Conservation (phyloP, 2,113 vertebrate genomes). For the Fukomys damarensis region DNA sequence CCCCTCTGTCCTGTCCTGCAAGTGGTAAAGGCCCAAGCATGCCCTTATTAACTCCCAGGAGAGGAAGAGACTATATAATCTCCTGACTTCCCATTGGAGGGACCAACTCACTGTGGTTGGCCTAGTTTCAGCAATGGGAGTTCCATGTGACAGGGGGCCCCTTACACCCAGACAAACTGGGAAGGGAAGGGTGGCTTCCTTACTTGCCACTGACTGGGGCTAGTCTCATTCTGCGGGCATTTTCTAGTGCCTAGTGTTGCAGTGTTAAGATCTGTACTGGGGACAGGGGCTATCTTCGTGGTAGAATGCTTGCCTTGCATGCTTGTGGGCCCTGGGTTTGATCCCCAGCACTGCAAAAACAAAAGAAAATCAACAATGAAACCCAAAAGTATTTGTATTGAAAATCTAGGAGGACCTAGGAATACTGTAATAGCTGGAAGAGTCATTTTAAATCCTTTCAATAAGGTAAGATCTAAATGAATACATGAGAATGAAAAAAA, state of each 20-base stretch:
- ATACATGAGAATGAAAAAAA: slow-evolving; percentile 35
- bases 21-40: background rate
- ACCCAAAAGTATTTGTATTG: background rate
- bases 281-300: background rate
- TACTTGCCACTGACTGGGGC: background rate
- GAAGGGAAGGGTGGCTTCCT: background rate
- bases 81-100: background rate
- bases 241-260: background rate
- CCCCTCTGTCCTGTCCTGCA: background rate
- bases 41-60: background rate
- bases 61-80: background rate
- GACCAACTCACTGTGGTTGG: background rate
- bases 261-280: background rate
- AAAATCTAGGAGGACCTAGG: background rate
- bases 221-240: background rate
- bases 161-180: background rate
- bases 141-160: background rate
- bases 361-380: background rate
- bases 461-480: background rate
- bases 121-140: background rate
- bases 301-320: background rate
- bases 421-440: background rate
- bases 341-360: background rate
- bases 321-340: background rate
- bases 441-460: background rate